Evolutionary conservation across 2,113 vertebrate genomes (phyloP), one percentile per base, ranked within the genome.

Genomic region (Psammodynastes pulverulentus): DNA sequence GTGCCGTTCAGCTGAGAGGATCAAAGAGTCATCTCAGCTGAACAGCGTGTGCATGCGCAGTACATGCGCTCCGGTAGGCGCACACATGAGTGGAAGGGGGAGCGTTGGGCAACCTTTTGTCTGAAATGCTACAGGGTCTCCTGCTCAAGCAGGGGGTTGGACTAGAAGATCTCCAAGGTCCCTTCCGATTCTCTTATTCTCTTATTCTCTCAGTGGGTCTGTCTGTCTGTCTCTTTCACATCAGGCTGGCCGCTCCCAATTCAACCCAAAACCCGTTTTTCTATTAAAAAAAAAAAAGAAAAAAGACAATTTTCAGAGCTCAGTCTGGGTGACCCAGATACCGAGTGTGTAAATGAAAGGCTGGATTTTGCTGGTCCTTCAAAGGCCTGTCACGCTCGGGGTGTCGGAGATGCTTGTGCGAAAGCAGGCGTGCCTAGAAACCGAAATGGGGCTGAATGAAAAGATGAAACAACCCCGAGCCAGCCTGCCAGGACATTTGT

Each of bases 401-500:
- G 29, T 39, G 26, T 1, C 4, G 91, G 23, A 52, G 26, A 26
- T 15, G 21, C 84, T 9, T 86, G 39, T n/a, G 29, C 34, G 51
- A 19, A 21, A 39, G 45, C 13, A 19, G 21, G 84, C 53, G 86
- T 92, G 91, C 91, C 67, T 24, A 94, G 96, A 94, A 95, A 97
- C 95, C 91, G 93, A 97, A 97, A 95, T 93, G 95, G 93, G 88
- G 58, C 62, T 34, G 96, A 94, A 97, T 96, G 96, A 97, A 97
- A 97, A 97, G 96, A 97, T 97, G 97, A 97, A 97, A 97, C 97
- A 96, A 96, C 95, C 95, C 87, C 51, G 93, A 94, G 92, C 94
- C 88, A 94, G 94, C 91, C 96, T 96, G 96, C 93, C 96, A 95
- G 93, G 93, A 94, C 13, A 92, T 96, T 97, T 95, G 90, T 94